Conservation (phyloP, 23 tunicate species). For the Phallusia fumigata region DNA sequence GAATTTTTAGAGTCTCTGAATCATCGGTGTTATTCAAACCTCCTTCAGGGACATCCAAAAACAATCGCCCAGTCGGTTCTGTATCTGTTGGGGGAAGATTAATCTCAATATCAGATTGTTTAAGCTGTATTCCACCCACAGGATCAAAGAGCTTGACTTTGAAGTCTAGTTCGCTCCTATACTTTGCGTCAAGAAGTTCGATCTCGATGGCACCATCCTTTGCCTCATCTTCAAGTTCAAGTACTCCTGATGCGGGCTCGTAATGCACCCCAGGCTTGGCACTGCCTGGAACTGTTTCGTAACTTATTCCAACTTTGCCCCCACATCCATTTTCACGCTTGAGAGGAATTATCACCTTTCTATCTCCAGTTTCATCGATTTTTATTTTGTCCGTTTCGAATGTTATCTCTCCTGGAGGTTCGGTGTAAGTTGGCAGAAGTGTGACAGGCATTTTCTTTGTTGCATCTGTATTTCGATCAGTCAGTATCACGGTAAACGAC, state of each 20-base stretch:
- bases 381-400: not conserved
- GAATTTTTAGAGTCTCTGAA: not conserved
- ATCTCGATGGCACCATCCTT: not conserved
- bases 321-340: constrained; percentile 4
- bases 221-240: not conserved
- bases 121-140: not conserved
- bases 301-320: constrained; percentile 4
- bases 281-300: constrained; percentile 18
- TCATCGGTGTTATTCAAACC: not conserved
- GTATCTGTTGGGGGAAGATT: not conserved
- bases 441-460: not conserved
- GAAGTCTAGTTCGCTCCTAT: not conserved
- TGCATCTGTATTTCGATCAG: constrained; percentile 33
- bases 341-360: not conserved
- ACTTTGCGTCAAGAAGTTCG: not conserved
- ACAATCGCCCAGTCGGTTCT: constrained; percentile 11
- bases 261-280: not conserved
- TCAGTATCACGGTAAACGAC: constrained; percentile 29
- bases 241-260: not conserved
- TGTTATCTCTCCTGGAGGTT: not conserved
- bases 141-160: not conserved
- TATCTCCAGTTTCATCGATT: constrained; percentile 8
- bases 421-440: constrained; percentile 2
- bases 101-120: not conserved
- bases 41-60: not conserved